These are phyloP conservation scores for Stigmatopora nigra DNA, from an alignment of 2,113 vertebrate species.

Conservation along the genomic window DNA sequence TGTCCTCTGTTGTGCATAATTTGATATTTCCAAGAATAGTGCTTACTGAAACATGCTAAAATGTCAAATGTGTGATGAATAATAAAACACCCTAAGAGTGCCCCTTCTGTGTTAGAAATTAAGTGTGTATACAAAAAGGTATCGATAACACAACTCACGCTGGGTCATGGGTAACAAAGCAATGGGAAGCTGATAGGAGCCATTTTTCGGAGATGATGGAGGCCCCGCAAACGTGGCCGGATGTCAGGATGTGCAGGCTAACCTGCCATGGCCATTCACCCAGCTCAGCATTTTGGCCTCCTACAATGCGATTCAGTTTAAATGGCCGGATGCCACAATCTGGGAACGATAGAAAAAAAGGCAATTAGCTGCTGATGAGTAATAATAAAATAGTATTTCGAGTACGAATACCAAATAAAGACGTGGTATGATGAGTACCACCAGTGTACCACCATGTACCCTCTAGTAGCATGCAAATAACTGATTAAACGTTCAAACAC, in stretches of 20 bases:
- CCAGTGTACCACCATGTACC: no score
- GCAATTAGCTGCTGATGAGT: not conserved
- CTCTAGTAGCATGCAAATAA: no score
- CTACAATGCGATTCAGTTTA: slow-evolving; percentile 73
- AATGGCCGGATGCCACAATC: slow-evolving; percentile 70
- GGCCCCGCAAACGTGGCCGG: slow-evolving; percentile 66
- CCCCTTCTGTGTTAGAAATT: not conserved
- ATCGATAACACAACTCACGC: slow-evolving; percentile 50
- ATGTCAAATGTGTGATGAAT: slow-evolving; percentile 17
- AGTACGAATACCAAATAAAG: no score
- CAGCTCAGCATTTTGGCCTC: slow-evolving; percentile 66
- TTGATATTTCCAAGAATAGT: slow-evolving; percentile 2
- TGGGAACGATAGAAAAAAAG: slow-evolving; percentile 27
- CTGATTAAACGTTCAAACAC: no score
- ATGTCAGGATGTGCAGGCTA: slow-evolving; percentile 65
- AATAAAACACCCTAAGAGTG: slow-evolving; percentile 8
- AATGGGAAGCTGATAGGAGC: slow-evolving; percentile 72
- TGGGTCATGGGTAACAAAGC: slow-evolving; percentile 53
- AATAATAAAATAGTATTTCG: slow-evolving; percentile 11
- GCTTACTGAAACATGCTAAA: slow-evolving; percentile 19
- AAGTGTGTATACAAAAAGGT: not conserved
- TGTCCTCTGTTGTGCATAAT: slow-evolving; percentile 23
- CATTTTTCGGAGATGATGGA: slow-evolving; percentile 69
- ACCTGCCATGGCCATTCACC: slow-evolving; percentile 80
- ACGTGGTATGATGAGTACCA: no score